phyloP scores from a whole-genome alignment of 2,797 vertebrate species.

The Phataginus tetradactyla region DNA sequence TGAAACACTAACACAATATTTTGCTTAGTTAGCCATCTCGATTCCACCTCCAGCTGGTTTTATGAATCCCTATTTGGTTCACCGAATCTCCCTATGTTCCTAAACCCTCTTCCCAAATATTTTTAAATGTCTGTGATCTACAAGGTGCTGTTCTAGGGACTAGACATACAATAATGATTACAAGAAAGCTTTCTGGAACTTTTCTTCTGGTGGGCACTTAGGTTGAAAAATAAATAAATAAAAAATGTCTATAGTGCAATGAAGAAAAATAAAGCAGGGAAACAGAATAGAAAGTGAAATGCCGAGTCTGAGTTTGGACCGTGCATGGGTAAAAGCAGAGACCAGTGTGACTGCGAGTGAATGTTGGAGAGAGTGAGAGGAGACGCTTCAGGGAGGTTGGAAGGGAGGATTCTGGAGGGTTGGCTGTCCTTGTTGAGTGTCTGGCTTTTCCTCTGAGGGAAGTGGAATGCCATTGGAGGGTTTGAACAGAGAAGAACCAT shows the following conservation, averaged over 20 bases:
- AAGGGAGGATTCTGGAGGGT: not conserved
- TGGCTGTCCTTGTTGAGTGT: no score
- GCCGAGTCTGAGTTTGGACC: not conserved
- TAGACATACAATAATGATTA: not conserved
- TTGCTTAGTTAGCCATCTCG: not conserved
- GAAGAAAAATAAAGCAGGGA: not conserved
- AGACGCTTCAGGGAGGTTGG: fast-evolving
- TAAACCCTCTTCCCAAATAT: not conserved
- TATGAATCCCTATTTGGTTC: not conserved
- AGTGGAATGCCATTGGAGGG: not conserved
- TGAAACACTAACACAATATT: not conserved
- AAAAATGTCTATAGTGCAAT: not conserved
- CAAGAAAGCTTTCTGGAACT: not conserved
- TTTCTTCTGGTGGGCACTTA: not conserved
- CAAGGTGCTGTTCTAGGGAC: not conserved
- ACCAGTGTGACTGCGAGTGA: not conserved
- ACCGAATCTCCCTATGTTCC: not conserved
- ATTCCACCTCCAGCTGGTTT: not conserved
- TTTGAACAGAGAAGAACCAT: not conserved
- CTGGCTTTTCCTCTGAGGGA: not conserved
- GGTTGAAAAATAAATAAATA: not conserved
- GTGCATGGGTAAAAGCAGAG: not conserved
- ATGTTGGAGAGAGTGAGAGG: fast-evolving
- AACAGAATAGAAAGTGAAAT: not conserved
- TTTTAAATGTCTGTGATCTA: not conserved